Percentiles rank a stretch among this genome's conserved stretches.
Evolutionary conservation across 2,113 vertebrate genomes (phyloP).

Genomic region (Macquaria australasica): DNA sequence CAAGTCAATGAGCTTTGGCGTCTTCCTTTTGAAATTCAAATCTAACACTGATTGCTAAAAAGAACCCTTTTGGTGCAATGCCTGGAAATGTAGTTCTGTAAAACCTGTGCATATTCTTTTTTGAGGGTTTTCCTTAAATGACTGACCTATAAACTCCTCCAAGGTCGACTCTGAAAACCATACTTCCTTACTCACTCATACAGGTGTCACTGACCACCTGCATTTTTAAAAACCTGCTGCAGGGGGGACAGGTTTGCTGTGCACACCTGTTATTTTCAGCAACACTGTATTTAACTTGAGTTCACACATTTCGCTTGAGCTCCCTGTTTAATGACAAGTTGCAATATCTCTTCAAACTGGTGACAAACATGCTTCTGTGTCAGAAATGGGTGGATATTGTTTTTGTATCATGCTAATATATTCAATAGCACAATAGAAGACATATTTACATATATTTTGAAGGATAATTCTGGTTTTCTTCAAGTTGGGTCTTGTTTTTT

Average conservation of each 20-base stretch:
- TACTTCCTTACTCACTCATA: background rate
- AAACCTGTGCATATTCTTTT: background rate
- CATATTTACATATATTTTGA: background rate
- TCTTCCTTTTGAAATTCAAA: slow-evolving; percentile 43
- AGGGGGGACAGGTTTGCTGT: background rate
- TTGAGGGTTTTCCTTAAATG: background rate
- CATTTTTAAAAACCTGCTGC: background rate
- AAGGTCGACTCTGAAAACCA: background rate
- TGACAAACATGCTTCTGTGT: background rate
- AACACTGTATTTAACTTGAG: background rate
- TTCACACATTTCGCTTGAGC: no score
- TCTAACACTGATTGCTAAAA: background rate
- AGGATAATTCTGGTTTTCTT: background rate
- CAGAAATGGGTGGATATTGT: background rate
- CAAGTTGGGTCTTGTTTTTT: no score
- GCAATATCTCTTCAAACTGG: background rate
- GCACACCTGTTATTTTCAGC: slow-evolving; percentile 26
- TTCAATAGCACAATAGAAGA: background rate
- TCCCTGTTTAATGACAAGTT: background rate
- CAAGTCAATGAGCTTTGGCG: slow-evolving; percentile 13
- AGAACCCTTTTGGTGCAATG: background rate
- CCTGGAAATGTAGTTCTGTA: background rate
- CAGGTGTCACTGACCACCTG: background rate
- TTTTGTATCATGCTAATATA: background rate
- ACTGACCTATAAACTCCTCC: background rate